Percentiles rank a stretch among this genome's conserved stretches.
phyloP scores from a whole-genome alignment of 1,140 invertebrate species.

The Drosophila littoralis region DNA sequence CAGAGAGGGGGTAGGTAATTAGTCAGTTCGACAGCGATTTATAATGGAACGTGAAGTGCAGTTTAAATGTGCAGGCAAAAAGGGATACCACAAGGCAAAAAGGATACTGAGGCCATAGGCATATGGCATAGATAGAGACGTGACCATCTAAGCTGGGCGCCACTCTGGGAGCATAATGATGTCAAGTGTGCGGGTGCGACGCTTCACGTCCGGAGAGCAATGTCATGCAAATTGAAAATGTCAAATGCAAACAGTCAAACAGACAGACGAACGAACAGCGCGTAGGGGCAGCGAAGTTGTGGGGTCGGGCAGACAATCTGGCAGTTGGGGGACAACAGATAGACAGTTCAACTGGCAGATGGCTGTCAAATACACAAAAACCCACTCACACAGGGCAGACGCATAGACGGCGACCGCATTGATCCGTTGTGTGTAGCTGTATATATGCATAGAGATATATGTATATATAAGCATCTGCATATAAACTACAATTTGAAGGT shows the following conservation, averaged over 20 bases:
- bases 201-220: slow-evolving; percentile 31
- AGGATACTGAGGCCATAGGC: not conserved
- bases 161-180: slow-evolving; percentile 11
- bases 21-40: slow-evolving; percentile 23
- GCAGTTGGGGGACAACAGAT: too few relatives aligned
- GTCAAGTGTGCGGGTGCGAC: slow-evolving; percentile 20
- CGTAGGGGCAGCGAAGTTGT: not conserved
- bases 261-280: slow-evolving; percentile 31
- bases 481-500: slow-evolving; percentile 49
- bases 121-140: not conserved
- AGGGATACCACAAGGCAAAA: not conserved
- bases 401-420: slow-evolving; percentile 36
- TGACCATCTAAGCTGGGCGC: slow-evolving; percentile 6
- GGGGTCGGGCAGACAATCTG: not conserved
- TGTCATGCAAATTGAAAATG: slow-evolving; percentile 82
- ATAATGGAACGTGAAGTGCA: slow-evolving; percentile 11
- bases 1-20: slow-evolving; percentile 3
- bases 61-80: slow-evolving; percentile 1
- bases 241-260: slow-evolving; percentile 77
- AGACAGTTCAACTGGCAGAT: slow-evolving; percentile 47
- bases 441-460: not conserved
- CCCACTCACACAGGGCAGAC: slow-evolving; percentile 39
- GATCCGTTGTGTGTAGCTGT: slow-evolving; percentile 23
- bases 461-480: not conserved
- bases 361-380: slow-evolving; percentile 45